A percentile compares a stretch with the other conserved stretches of the same genome.
These are phyloP conservation scores for Lanius ludovicianus DNA, from an alignment of 2,113 vertebrate species.

Conservation along the genomic window DNA sequence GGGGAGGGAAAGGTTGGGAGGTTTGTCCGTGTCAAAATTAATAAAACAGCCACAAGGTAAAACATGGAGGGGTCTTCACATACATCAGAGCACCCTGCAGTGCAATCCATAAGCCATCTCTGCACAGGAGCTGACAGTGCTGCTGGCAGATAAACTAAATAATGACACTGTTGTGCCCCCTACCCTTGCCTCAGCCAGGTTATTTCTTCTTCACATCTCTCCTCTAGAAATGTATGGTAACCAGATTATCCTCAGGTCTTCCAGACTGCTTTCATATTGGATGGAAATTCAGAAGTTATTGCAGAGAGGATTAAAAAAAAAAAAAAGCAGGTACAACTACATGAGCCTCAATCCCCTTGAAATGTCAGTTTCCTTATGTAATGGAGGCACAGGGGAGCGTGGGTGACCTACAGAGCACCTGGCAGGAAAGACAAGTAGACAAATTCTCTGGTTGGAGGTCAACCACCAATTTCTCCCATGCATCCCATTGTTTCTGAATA, in stretches of 20 bases:
- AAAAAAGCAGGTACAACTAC: neutral
- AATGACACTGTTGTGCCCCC: neutral
- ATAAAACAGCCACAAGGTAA: neutral
- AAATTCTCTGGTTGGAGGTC: neutral
- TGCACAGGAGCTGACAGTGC: neutral
- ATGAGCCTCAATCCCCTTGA: neutral
- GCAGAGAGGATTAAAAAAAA: neutral
- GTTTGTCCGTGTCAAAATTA: neutral
- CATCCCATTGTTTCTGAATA: neutral
- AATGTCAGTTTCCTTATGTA: neutral
- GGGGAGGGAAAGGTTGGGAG: neutral
- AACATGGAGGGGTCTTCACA: neutral
- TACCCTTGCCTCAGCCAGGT: neutral
- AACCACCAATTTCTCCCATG: neutral
- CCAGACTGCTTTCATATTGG: neutral
- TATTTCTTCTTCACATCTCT: neutral
- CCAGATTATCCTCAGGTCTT: neutral
- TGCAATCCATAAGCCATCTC: neutral
- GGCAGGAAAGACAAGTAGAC: neutral
- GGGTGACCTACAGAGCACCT: neutral
- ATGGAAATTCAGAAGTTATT: neutral
- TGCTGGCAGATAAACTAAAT: neutral
- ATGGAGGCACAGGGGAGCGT: neutral
- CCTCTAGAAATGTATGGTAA: neutral
- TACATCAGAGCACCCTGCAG: neutral